These are phyloP conservation scores for Syrista parreyssii DNA, from an alignment of 2,888 invertebrate genomes.

Conservation along the genomic window DNA sequence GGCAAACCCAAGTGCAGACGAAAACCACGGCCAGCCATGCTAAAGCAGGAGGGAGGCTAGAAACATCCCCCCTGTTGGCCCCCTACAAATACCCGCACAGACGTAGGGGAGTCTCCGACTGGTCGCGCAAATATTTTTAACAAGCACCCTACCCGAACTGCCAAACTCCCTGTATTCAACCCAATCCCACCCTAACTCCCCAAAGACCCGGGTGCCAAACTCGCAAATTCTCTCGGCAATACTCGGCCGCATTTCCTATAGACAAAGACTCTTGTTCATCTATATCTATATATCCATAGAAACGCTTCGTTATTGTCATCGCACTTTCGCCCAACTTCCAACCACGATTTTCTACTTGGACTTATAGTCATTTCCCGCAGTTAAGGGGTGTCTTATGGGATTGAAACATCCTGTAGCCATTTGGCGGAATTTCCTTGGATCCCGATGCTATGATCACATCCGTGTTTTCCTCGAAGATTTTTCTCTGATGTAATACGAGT, in stretches of 20 bases:
- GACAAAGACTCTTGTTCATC: not conserved
- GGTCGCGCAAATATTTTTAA: constrained; percentile 40
- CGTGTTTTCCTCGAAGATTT: not conserved
- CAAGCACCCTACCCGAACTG: constrained; percentile 4
- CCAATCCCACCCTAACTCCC: not conserved
- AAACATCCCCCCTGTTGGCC: not conserved
- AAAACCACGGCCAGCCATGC: not conserved
- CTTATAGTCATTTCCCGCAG: not conserved
- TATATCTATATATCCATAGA: not conserved
- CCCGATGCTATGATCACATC: not conserved
- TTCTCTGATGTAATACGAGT: not conserved
- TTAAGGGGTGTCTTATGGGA: not conserved
- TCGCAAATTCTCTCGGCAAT: constrained; percentile 20
- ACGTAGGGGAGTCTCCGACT: constrained; percentile 16
- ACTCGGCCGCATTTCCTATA: not conserved
- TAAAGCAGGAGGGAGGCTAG: not conserved
- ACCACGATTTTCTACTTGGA: not conserved
- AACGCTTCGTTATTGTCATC: not conserved
- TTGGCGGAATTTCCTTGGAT: not conserved
- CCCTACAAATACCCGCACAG: not conserved
- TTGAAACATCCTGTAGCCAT: not conserved
- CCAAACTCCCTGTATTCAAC: not conserved
- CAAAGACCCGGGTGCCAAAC: constrained; percentile 2
- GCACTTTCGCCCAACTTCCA: not conserved
- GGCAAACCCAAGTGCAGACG: not conserved